These are phyloP conservation scores for Epiblema foenella DNA, from an alignment of 2,888 invertebrate genomes.

Conservation along the genomic window DNA sequence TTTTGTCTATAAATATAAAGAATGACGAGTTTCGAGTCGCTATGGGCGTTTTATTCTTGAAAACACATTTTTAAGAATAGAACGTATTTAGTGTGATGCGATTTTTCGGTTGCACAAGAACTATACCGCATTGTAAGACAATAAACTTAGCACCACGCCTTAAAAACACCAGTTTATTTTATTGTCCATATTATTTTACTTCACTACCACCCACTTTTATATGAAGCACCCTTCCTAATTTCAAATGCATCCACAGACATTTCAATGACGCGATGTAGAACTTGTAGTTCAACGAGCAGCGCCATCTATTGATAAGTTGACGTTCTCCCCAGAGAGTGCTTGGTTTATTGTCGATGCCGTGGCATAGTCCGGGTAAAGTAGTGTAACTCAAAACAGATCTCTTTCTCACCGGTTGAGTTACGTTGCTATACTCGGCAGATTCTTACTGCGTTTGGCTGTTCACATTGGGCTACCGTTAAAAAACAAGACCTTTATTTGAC, in stretches of 20 bases:
- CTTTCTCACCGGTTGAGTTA: constrained; percentile 26
- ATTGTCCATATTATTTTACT: neutral
- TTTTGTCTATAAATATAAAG: constrained; percentile 43
- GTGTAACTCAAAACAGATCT: constrained; percentile 31
- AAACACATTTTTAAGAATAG: neutral
- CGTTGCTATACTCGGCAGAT: constrained; percentile 11
- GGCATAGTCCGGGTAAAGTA: constrained; percentile 10
- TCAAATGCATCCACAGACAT: neutral
- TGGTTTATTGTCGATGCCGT: constrained; percentile 7
- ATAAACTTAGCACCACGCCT: constrained; percentile 20
- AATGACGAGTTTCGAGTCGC: constrained; percentile 21
- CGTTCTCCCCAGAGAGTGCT: constrained; percentile 3
- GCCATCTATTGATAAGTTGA: neutral
- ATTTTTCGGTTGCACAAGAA: neutral
- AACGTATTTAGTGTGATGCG: neutral
- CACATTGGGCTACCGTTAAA: neutral
- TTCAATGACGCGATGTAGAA: neutral
- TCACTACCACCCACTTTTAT: neutral
- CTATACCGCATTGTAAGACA: constrained; percentile 7
- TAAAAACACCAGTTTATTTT: neutral
- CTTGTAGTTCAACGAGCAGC: neutral
- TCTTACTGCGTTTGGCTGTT: neutral
- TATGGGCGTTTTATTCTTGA: neutral
- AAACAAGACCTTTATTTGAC: neutral
- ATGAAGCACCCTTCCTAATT: neutral